phyloP scores from a whole-genome alignment of 2,888 invertebrate genomes.

The Pegoplata infirma region DNA sequence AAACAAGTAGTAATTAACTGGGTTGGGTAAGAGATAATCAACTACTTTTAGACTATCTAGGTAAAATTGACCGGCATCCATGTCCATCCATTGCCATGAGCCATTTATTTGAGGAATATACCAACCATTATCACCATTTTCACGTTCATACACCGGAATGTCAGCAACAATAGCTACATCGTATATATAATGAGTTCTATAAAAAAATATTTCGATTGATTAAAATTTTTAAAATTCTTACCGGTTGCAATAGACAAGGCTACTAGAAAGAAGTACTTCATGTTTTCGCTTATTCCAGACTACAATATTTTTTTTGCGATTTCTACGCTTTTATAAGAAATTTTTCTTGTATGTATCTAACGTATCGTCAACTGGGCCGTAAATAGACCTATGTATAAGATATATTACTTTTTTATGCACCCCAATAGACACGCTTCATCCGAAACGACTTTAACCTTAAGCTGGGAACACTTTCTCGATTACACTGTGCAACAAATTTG shows the following conservation, averaged over 20 bases:
- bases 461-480: too few species aligned
- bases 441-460: too few species aligned
- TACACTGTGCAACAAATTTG: too few species aligned
- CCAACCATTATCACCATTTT: constrained; percentile 66
- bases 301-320: too few species aligned
- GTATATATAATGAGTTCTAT: neutral
- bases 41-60: constrained; percentile 41
- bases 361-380: too few species aligned
- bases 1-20: constrained; percentile 67
- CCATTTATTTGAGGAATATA: constrained; percentile 63
- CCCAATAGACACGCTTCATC: too few species aligned
- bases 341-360: too few species aligned
- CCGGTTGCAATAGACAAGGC: constrained; percentile 21
- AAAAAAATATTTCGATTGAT: too few species aligned
- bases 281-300: too few species aligned
- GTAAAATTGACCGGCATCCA: constrained; percentile 36
- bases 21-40: constrained; percentile 38
- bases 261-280: constrained; percentile 33
- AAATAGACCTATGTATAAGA: too few species aligned
- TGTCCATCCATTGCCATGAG: constrained; percentile 59
- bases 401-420: too few species aligned
- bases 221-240: neutral
- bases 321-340: too few species aligned
- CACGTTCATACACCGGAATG: constrained; percentile 45
- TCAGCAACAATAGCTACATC: constrained; percentile 17